Conservation (phyloP, 2,797 vertebrate species). For the Gadopsis marmoratus region DNA sequence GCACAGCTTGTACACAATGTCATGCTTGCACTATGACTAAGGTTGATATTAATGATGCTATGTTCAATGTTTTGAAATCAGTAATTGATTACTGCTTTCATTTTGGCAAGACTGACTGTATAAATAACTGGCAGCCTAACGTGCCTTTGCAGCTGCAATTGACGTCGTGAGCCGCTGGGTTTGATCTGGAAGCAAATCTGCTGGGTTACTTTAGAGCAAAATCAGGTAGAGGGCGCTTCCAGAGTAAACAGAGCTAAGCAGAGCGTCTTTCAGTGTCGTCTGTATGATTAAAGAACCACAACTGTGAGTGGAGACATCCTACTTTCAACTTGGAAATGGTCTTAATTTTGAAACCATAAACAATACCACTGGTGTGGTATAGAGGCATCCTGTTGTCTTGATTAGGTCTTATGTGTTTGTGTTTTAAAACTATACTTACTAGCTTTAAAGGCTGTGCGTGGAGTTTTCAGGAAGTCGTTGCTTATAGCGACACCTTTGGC, state of each 20-base stretch:
- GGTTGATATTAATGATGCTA: not conserved
- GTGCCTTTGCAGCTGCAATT: not conserved
- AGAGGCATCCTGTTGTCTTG: not conserved
- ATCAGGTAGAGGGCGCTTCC: not conserved
- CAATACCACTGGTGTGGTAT: not conserved
- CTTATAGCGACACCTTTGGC: no score
- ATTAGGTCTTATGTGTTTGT: not conserved
- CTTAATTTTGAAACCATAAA: slow-evolving; percentile 24
- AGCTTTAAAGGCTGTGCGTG: no score
- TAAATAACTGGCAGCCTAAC: not conserved
- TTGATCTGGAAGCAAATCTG: slow-evolving; percentile 9
- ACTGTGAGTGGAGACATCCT: slow-evolving; percentile 1
- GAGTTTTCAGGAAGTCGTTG: no score
- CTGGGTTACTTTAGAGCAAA: not conserved
- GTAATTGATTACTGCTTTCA: not conserved
- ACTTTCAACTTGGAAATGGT: slow-evolving; percentile 5
- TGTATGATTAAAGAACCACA: slow-evolving; percentile 3
- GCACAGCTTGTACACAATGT: not conserved
- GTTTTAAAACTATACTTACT: no score
- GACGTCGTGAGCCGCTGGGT: not conserved
- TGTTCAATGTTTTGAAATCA: no score
- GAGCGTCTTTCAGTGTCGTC: not conserved
- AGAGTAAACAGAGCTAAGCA: slow-evolving; percentile 6
- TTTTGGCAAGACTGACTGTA: not conserved
- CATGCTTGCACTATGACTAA: not conserved